Percentiles rank a stretch among this genome's conserved stretches.
These are phyloP conservation scores for Drosophila kuntzei DNA, from an alignment of 2,888 invertebrate species.

Conservation along the genomic window DNA sequence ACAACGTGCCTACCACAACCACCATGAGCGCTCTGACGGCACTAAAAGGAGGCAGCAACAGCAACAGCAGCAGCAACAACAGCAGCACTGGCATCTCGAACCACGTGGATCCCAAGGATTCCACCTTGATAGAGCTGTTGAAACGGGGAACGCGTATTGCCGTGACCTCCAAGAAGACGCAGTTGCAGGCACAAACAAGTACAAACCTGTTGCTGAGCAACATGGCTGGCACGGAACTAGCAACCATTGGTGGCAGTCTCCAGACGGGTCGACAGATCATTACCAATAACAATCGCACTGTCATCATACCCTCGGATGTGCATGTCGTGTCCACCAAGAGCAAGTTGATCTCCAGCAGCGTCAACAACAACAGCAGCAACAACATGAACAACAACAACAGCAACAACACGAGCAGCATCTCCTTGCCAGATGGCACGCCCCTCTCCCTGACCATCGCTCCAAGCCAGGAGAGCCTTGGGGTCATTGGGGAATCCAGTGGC, in stretches of 20 bases:
- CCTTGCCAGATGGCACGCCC: conserved; percentile 83
- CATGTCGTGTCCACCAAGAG: conserved; percentile 80
- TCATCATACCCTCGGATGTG: conserved; percentile 84
- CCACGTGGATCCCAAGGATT: conserved; percentile 87
- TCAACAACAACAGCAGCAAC: conserved; percentile 35
- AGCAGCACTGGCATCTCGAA: conserved; percentile 78
- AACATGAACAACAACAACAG: conserved; percentile 32
- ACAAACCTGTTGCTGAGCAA: conserved; percentile 87
- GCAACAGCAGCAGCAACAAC: not conserved
- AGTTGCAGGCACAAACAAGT: conserved; percentile 87
- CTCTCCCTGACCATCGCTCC: conserved; percentile 84
- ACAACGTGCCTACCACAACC: conserved; percentile 70
- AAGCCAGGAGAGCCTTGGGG: conserved; percentile 76
- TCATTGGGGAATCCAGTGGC: conserved; percentile 11
- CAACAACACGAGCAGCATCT: conserved; percentile 66
- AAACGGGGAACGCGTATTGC: conserved; percentile 90
- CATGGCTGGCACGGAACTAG: conserved; percentile 87
- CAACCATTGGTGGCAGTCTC: conserved; percentile 50
- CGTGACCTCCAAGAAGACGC: conserved; percentile 88
- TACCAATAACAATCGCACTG: conserved; percentile 84
- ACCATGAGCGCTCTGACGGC: conserved; percentile 74
- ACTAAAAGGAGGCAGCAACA: conserved; percentile 63
- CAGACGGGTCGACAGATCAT: conserved; percentile 86
- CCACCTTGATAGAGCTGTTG: conserved; percentile 91
- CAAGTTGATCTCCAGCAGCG: conserved; percentile 56